A percentile compares a stretch with the other conserved stretches of the same genome.
Conservation (phyloP, 2,113 vertebrate species). For the Bos javanicus region DNA sequence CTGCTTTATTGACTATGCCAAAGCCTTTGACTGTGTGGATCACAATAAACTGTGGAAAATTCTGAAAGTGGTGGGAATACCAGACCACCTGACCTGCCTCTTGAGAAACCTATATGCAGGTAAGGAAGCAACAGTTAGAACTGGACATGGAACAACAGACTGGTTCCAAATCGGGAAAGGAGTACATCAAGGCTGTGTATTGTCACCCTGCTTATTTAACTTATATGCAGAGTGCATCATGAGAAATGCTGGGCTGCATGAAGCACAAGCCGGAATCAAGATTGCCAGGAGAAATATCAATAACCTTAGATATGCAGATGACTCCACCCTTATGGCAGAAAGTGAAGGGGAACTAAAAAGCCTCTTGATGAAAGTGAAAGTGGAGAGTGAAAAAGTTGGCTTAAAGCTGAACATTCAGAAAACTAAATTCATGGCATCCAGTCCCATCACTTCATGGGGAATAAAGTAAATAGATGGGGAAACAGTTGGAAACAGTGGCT, state of each 20-base stretch:
- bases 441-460: neutral
- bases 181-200: neutral
- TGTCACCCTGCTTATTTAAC: neutral
- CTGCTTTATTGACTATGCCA: neutral
- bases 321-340: neutral
- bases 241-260: rapidly evolving
- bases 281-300: neutral
- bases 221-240: neutral
- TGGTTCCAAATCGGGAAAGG: neutral
- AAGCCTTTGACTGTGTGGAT: neutral
- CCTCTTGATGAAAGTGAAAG: neutral
- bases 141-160: neutral
- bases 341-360: neutral
- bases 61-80: neutral
- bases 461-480: neutral
- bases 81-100: neutral
- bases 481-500: neutral
- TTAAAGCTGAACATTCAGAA: neutral
- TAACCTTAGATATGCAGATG: neutral
- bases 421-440: neutral
- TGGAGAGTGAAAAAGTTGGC: neutral
- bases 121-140: neutral
- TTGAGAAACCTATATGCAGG: neutral
- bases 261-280: neutral
- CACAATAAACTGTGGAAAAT: neutral